Conservation (phyloP, 2,797 vertebrate species). For the Pseudomugil tenellus region DNA sequence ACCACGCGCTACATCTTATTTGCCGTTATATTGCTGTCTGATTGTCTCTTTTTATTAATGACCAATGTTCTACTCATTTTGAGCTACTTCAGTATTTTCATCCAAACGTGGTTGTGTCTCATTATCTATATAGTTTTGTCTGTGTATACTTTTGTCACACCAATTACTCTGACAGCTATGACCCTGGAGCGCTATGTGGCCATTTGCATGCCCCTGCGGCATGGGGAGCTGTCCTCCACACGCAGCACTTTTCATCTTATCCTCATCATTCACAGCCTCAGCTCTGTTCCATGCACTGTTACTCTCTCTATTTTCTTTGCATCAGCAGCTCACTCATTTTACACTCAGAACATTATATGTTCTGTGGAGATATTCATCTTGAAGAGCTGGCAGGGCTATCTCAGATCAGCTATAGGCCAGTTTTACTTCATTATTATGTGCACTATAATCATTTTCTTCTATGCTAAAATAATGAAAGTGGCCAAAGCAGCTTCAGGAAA, state of each 20-base stretch:
- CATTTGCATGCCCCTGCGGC: slow-evolving; percentile 72
- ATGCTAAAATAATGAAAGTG: slow-evolving; percentile 61
- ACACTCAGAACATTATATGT: background rate
- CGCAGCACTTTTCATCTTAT: slow-evolving; percentile 24
- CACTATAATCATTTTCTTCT: slow-evolving; percentile 52
- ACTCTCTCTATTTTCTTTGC: slow-evolving; percentile 33
- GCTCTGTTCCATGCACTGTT: slow-evolving; percentile 41
- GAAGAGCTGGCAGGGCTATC: slow-evolving; percentile 45
- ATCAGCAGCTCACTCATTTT: background rate
- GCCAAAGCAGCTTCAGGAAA: slow-evolving; percentile 56
- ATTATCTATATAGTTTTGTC: slow-evolving; percentile 16
- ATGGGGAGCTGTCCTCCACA: slow-evolving; percentile 56
- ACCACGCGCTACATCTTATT: slow-evolving; percentile 73
- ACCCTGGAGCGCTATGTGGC: slow-evolving; percentile 75
- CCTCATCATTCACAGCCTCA: slow-evolving; percentile 57
- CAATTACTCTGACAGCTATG: slow-evolving; percentile 71
- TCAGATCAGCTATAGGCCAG: slow-evolving; percentile 37
- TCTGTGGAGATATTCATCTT: slow-evolving; percentile 23
- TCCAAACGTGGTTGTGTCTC: slow-evolving; percentile 52
- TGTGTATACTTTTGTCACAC: slow-evolving; percentile 47
- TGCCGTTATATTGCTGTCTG: slow-evolving; percentile 53
- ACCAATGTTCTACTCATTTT: background rate
- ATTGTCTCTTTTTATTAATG: slow-evolving; percentile 30
- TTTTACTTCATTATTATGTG: slow-evolving; percentile 57
- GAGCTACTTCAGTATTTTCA: background rate